These are phyloP conservation scores for Heliocidaris tuberculata DNA, from an alignment of 35 echinoderm and acorn worm species.

Conservation along the genomic window DNA sequence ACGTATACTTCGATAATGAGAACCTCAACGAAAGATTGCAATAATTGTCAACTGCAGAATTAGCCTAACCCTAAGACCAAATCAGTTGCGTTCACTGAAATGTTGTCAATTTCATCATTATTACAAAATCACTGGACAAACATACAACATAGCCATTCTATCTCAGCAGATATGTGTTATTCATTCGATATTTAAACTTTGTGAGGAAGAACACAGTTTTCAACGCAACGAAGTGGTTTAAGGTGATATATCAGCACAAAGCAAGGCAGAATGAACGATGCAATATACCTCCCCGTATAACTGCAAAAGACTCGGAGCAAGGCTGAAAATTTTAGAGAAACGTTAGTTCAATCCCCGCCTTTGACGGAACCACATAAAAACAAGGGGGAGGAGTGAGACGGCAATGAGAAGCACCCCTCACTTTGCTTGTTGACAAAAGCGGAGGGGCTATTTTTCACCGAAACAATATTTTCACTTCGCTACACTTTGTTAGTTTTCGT, in stretches of 20 bases:
- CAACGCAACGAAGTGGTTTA: not conserved
- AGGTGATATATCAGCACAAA: not conserved
- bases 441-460: not conserved
- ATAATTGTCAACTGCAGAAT: not conserved
- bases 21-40: not conserved
- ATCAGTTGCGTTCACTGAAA: not conserved
- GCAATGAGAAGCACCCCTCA: not conserved
- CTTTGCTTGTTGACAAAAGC: not conserved
- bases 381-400: not conserved
- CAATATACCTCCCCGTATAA: not conserved
- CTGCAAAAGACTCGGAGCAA: not conserved
- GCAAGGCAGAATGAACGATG: not conserved
- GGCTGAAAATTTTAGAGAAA: not conserved
- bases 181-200: not conserved
- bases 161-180: not conserved
- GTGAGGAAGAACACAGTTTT: not conserved
- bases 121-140: not conserved
- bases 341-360: not conserved
- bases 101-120: not conserved
- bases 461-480: conserved; percentile 13
- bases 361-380: not conserved
- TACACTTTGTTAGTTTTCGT: not conserved
- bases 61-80: not conserved
- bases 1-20: not conserved
- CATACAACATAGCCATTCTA: not conserved